Evolutionary conservation across 2,797 vertebrate genomes (phyloP), one percentile per base, ranked within the genome.

Genomic region (Chaenodraco wilsoni): DNA sequence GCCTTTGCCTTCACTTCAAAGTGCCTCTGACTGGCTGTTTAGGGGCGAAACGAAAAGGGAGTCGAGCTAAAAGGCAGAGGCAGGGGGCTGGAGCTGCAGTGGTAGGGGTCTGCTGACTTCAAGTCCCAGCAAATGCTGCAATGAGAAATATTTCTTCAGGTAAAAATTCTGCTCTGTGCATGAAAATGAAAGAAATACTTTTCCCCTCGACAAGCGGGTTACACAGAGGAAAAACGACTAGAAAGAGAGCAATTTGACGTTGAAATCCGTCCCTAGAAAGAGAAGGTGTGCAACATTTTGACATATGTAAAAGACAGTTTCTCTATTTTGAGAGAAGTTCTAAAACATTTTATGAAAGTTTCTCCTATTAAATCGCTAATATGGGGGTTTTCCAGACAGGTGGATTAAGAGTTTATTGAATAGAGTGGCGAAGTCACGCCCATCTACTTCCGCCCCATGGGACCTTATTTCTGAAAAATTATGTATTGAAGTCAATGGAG

Each of bases 1-100:
- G 81, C 88, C 78, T 87, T 90, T 87, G 78, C 77, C 74, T 83
- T 55, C 60, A 86, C 86, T 92, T 91, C 87, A 89, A 89, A 91
- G 90, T 70, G 66, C 63, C 67, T 80, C 66, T 78, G 81, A 84
- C 76, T 70, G 76, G 55, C 52, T 81, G 68, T 83, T 87, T 78
- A 74, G 51, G 56, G 69, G 51, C 49, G 65, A 69, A 70, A 78
- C 7, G 63, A 59, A 78, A 81, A 66, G 48, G 41, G 16, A 80
- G 61, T 57, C 2, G 0, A 27, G 51, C 60, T 44, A 9, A 64
- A 63, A 73, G 68, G 45, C 74, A 49, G 52, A 46, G 5, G 17
- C 1, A 9, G 33, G 50, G 69, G 64, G 23, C 57, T 17, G 43
- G 45, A 61, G 11, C 43, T 65, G 27, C 11, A 57, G 46, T 31